These are phyloP conservation scores for Sterna hirundo DNA, from an alignment of 2,113 vertebrate species.

Conservation along the genomic window DNA sequence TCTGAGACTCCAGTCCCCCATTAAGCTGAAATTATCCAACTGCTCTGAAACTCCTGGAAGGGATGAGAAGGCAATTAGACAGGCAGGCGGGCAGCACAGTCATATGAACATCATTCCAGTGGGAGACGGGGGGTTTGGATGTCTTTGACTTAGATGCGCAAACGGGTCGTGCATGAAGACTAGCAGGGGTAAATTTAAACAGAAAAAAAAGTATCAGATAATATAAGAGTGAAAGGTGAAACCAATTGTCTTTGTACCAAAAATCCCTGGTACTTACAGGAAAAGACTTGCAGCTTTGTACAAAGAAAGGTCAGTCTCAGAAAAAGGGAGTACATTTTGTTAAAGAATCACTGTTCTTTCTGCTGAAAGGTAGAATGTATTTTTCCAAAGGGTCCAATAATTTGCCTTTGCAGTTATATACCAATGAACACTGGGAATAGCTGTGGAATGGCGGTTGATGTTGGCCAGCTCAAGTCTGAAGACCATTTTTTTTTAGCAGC, in stretches of 20 bases:
- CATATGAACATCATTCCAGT: background rate
- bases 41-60: background rate
- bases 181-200: background rate
- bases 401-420: background rate
- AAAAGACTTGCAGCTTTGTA: background rate
- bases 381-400: constrained; percentile 13
- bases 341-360: constrained; percentile 1
- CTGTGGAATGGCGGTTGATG: background rate
- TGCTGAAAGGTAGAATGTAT: background rate
- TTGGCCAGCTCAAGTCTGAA: constrained; percentile 7
- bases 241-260: background rate
- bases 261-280: background rate
- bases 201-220: background rate
- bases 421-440: background rate
- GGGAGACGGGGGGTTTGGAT: background rate
- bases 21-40: background rate
- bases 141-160: background rate
- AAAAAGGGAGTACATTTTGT: background rate
- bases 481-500: background rate
- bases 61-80: background rate
- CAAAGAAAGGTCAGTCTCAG: background rate
- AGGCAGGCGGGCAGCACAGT: background rate
- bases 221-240: background rate
- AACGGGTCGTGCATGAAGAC: background rate
- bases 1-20: background rate